phyloP scores from a whole-genome alignment of 2,113 vertebrate species.

The human region GRCh38 chr13:84994501-84995000 shows the following conservation, averaged over 20 bases:
- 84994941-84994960: not conserved
- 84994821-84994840: not conserved
- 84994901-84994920: not conserved
- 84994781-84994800: not conserved
- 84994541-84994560: not conserved
- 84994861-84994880: not conserved
- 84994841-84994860: not conserved
- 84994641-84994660: not conserved
- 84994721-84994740: not conserved
- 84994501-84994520: not conserved
- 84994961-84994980: not conserved
- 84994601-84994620: not conserved
- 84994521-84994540: not conserved
- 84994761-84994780: not conserved
- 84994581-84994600: not conserved
- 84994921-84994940: not conserved
- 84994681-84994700: not conserved
- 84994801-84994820: not conserved
- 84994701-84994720: not conserved
- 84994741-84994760: not conserved
- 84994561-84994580: not conserved
- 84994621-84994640: not conserved
- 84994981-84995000: not conserved
- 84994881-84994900: not conserved
- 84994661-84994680: not conserved